These are phyloP conservation scores for Halictus rubicundus DNA, from an alignment of 1,140 invertebrate species.

Conservation along the genomic window DNA sequence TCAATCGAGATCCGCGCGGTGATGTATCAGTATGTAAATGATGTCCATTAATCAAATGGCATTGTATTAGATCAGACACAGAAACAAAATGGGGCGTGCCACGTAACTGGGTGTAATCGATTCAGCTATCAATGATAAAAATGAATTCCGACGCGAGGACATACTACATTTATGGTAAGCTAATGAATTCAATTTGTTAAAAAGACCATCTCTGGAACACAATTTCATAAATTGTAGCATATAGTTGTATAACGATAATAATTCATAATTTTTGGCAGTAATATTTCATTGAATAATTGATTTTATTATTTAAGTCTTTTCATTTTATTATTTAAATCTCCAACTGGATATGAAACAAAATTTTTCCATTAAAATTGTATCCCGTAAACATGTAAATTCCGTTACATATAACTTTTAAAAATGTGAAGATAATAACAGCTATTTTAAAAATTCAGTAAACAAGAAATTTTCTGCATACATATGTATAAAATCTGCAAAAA, in stretches of 20 bases:
- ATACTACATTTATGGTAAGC: background rate
- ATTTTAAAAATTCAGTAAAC: no score
- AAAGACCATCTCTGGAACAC: background rate
- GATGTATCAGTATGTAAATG: constrained; percentile 49
- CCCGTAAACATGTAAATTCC: no score
- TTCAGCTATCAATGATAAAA: background rate
- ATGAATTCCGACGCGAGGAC: background rate
- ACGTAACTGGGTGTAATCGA: background rate
- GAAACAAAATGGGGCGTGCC: constrained; percentile 14
- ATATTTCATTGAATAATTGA: background rate
- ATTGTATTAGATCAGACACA: constrained; percentile 24
- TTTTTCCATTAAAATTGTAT: no score
- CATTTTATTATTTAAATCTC: no score
- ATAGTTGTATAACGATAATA: background rate
- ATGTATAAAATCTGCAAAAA: no score
- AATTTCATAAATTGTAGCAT: background rate
- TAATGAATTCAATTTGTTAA: background rate
- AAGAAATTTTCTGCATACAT: no score
- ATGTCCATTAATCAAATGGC: constrained; percentile 50
- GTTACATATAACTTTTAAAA: no score
- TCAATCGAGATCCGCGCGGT: constrained; percentile 23
- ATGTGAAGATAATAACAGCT: no score
- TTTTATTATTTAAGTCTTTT: background rate
- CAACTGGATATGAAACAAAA: no score
- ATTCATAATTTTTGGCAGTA: background rate